These are phyloP conservation scores for Propithecus deckenii DNA, from an alignment of 2,797 vertebrate species.

Conservation along the genomic window DNA sequence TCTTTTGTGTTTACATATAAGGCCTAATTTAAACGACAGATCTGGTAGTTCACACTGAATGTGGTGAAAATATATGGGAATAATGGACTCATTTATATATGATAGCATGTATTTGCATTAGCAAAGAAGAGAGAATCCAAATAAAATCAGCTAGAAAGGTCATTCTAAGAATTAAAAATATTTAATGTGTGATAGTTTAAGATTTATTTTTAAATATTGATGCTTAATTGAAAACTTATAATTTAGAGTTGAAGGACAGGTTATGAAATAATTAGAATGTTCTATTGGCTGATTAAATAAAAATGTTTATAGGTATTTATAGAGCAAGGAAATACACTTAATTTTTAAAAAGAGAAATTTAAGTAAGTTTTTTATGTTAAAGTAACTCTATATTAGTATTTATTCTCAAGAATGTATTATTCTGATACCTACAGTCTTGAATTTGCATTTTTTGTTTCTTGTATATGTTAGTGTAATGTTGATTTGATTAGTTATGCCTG, in stretches of 20 bases:
- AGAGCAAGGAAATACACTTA: background rate
- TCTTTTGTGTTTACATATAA: conserved; percentile 48
- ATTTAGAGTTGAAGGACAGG: conserved; percentile 28
- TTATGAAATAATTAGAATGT: conserved; percentile 42
- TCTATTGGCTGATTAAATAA: background rate
- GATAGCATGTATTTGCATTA: conserved; percentile 24
- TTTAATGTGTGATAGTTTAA: background rate
- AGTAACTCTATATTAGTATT: conserved; percentile 54
- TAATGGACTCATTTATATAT: conserved; percentile 25
- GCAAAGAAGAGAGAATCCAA: background rate
- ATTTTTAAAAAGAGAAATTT: background rate
- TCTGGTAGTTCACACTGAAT: conserved; percentile 18
- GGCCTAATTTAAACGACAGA: conserved; percentile 34
- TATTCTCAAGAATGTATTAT: background rate
- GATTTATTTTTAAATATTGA: conserved; percentile 35
- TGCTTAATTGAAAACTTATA: background rate
- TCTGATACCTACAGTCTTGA: conserved; percentile 51
- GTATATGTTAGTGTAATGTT: conserved; percentile 78
- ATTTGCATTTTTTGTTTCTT: conserved; percentile 80
- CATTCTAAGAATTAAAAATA: conserved; percentile 25
- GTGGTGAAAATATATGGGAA: conserved; percentile 38
- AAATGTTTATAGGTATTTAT: background rate
- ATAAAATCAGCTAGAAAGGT: conserved; percentile 40
- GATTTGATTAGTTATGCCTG: conserved; percentile 94
- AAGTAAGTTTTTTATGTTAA: conserved; percentile 27